A percentile compares a stretch with the other conserved stretches of the same genome.
phyloP scores from a whole-genome alignment of 2,113 vertebrate species.

The Sander vitreus region DNA sequence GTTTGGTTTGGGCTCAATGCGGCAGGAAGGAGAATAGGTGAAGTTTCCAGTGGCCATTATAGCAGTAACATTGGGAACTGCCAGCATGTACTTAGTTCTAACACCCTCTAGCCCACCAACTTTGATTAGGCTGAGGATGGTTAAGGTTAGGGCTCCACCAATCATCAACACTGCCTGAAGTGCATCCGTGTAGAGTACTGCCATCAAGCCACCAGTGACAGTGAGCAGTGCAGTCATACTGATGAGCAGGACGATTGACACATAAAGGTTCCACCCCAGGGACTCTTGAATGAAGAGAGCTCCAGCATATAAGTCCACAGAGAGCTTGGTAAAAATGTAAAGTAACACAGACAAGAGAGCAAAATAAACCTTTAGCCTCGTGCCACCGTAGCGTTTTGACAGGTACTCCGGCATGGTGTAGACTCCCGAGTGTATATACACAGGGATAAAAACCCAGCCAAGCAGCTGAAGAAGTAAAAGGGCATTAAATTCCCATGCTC shows the following conservation, averaged over 20 bases:
- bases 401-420: constrained; percentile 99
- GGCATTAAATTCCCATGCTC: constrained; percentile 99
- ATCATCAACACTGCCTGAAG: constrained; percentile 98
- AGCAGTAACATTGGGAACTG: constrained; percentile 91
- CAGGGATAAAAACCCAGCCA: constrained; percentile 98
- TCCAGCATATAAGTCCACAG: constrained; percentile 97
- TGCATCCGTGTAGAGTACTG: constrained; percentile 97
- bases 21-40: constrained; percentile 90
- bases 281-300: constrained; percentile 99
- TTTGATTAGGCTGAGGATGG: constrained; percentile 90
- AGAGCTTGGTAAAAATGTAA: constrained; percentile 99
- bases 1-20: constrained; percentile 91
- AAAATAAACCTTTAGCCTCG: constrained; percentile 96
- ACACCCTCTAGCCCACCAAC: constrained; percentile 95
- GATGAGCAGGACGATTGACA: constrained; percentile 95
- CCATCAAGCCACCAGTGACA: constrained; percentile 94
- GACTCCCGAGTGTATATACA: constrained; percentile 96
- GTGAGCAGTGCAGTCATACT: constrained; percentile 95
- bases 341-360: constrained; percentile 93
- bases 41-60: constrained; percentile 91
- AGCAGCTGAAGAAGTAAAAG: constrained; percentile 97
- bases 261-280: constrained; percentile 96
- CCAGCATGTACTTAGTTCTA: constrained; percentile 94
- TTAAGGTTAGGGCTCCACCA: constrained; percentile 93
- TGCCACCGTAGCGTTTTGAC: constrained; percentile 95